Evolutionary conservation across 2,113 vertebrate species (phyloP).

Genomic region (Azemiops feae): DNA sequence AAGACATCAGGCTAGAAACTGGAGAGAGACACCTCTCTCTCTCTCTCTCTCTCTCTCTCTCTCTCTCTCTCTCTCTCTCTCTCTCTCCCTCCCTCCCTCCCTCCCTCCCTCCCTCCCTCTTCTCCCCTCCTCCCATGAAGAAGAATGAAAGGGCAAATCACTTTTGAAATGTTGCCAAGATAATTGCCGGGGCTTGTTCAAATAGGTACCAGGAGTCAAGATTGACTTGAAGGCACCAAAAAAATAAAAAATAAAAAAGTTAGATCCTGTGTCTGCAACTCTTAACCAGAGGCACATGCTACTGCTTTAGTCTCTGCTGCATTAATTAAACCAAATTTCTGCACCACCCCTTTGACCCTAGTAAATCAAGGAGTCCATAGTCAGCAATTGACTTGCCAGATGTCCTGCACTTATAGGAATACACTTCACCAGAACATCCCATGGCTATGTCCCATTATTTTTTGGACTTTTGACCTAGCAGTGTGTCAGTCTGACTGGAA

Average conservation of each 20-base stretch:
- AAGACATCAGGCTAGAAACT: neutral
- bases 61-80: too few relatives aligned
- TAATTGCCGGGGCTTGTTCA: neutral
- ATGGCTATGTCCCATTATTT: neutral
- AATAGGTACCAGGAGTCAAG: neutral
- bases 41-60: too few relatives aligned
- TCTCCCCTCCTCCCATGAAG: too few relatives aligned
- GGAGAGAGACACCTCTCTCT: too few relatives aligned
- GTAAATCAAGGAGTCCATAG: slow-evolving; percentile 4
- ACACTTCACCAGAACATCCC: neutral
- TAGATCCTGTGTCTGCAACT: neutral
- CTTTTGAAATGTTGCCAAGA: neutral
- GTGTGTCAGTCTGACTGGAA: neutral
- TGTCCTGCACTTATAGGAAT: slow-evolving; percentile 12
- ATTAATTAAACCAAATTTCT: slow-evolving; percentile 7
- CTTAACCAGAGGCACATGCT: neutral
- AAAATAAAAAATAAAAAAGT: neutral
- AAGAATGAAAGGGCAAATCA: neutral
- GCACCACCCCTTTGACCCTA: slow-evolving; percentile 13
- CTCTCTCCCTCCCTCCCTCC: accelerated
- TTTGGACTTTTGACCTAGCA: slow-evolving; percentile 1
- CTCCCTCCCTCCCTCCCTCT: too few relatives aligned
- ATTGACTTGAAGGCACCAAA: neutral
- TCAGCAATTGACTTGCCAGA: neutral
- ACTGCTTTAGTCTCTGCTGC: neutral